Conservation (phyloP, 2,797 vertebrate genomes). For the Xiphophorus birchmanni region DNA sequence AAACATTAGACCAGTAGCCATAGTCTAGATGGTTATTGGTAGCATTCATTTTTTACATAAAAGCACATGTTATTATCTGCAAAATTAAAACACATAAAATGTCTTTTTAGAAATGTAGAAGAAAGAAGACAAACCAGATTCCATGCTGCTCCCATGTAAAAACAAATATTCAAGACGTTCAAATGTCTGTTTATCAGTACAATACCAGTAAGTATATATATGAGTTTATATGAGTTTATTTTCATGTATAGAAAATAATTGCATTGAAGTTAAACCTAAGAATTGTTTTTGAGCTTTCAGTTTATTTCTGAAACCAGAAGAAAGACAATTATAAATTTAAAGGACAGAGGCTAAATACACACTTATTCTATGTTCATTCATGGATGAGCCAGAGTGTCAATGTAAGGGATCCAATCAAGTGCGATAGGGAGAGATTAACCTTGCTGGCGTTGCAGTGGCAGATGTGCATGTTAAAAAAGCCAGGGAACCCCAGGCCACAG, state of each 20-base stretch:
- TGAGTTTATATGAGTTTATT: neutral
- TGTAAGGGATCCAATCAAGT: constrained; percentile 30
- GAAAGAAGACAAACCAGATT: neutral
- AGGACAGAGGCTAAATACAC: constrained; percentile 14
- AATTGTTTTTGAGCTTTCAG: neutral
- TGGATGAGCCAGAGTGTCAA: constrained; percentile 23
- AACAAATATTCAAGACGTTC: neutral
- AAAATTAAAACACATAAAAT: neutral
- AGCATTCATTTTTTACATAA: neutral
- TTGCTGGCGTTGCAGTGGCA: constrained; percentile 62
- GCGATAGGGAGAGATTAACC: constrained; percentile 73
- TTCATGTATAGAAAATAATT: neutral
- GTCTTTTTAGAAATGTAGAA: neutral
- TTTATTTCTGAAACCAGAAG: constrained; percentile 15
- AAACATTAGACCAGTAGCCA: no score
- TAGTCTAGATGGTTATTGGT: neutral
- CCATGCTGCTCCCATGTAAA: neutral
- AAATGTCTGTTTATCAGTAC: neutral
- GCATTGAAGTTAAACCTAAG: neutral
- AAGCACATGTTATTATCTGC: neutral
- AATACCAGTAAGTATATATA: neutral
- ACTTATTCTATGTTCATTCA: constrained; percentile 31
- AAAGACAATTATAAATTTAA: neutral
- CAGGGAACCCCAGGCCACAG: constrained; percentile 66
- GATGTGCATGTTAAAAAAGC: constrained; percentile 68